Conservation (phyloP, 2,888 invertebrate genomes). For the Erpobdella octoculata region DNA sequence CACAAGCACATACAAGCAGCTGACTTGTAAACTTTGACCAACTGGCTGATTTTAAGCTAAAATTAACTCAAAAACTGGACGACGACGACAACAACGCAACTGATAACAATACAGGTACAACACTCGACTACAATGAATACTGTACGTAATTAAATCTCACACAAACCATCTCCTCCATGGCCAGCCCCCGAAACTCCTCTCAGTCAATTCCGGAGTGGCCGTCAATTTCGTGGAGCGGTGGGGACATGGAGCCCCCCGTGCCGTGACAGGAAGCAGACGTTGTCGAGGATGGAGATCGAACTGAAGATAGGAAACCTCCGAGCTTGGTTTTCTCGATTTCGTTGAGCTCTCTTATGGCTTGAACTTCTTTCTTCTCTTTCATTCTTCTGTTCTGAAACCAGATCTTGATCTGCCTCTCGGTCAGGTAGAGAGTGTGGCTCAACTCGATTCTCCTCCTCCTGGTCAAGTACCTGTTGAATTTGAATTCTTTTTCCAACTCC, state of each 20-base stretch:
- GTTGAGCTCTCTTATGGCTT: constrained; percentile 93
- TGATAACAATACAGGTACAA: no score
- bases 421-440: constrained; percentile 89
- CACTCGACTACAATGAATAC: no score
- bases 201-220: background rate
- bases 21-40: no score
- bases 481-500: constrained; percentile 94
- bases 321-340: constrained; percentile 60
- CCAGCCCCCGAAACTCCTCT: no score
- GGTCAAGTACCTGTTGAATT: constrained; percentile 91
- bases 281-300: constrained; percentile 12
- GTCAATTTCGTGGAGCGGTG: background rate
- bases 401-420: constrained; percentile 74
- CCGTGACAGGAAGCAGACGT: constrained; percentile 12
- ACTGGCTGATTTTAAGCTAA: no score
- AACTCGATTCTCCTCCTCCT: constrained; percentile 92
- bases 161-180: no score
- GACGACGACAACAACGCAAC: no score
- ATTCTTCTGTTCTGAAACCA: constrained; percentile 85
- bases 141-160: no score
- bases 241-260: background rate
- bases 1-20: no score
- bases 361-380: constrained; percentile 94
- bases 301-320: constrained; percentile 3
- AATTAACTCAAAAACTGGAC: no score